Percentiles rank a stretch among this genome's conserved stretches.
phyloP scores from a whole-genome alignment of 2,797 vertebrate genomes.

The Bradypus variegatus region DNA sequence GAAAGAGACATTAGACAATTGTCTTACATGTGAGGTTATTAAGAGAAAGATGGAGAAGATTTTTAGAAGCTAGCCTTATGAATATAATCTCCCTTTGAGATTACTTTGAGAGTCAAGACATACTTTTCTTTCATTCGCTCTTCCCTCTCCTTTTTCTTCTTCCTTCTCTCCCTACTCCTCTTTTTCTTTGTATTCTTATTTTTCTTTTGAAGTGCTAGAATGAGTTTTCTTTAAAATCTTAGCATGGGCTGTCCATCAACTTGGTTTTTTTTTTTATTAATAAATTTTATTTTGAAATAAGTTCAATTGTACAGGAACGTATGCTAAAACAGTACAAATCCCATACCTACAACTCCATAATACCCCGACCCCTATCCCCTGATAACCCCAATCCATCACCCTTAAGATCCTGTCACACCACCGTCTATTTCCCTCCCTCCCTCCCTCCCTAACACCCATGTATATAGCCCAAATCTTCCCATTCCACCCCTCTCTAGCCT shows the following conservation, averaged over 20 bases:
- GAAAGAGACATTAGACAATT: background rate
- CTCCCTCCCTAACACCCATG: too few relatives aligned
- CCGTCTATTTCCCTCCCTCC: too few relatives aligned
- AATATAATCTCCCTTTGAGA: background rate
- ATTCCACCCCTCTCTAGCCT: too few relatives aligned
- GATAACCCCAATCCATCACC: too few relatives aligned
- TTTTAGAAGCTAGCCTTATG: background rate
- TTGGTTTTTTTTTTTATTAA: too few relatives aligned
- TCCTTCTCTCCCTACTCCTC: background rate
- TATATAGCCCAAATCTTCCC: too few relatives aligned
- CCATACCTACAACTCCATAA: too few relatives aligned
- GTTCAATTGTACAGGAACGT: too few relatives aligned
- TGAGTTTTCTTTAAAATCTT: background rate
- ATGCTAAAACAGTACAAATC: too few relatives aligned
- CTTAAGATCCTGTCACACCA: too few relatives aligned
- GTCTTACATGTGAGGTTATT: background rate
- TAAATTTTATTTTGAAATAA: too few relatives aligned
- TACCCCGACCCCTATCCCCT: too few relatives aligned
- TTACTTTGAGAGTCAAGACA: background rate
- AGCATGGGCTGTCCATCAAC: background rate
- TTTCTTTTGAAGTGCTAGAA: background rate
- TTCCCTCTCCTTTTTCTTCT: background rate
- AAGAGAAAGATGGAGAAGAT: background rate
- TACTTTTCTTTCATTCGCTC: background rate
- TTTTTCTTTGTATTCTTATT: background rate